phyloP scores from a whole-genome alignment of 2,797 vertebrate genomes.

The Diglossa cyanea region DNA sequence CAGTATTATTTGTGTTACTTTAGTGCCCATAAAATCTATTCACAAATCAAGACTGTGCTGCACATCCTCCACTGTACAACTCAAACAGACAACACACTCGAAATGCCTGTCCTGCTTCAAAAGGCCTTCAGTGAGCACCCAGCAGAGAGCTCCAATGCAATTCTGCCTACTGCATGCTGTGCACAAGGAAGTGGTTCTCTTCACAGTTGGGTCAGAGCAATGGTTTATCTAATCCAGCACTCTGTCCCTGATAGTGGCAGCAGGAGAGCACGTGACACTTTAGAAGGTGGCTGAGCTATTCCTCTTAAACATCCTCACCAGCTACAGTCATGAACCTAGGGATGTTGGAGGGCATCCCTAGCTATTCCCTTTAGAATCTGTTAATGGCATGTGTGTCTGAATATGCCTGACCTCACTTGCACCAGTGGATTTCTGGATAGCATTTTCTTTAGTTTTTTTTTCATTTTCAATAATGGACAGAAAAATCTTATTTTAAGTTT shows the following conservation, averaged over 20 bases:
- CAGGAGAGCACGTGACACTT: neutral
- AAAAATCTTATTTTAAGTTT: neutral
- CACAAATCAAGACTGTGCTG: neutral
- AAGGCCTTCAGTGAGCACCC: neutral
- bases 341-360: neutral
- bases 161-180: neutral
- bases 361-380: neutral
- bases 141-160: neutral
- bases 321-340: neutral
- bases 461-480: neutral
- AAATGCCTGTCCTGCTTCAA: accelerated
- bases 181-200: neutral
- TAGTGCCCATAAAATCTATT: neutral
- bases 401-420: neutral
- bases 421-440: neutral
- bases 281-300: neutral
- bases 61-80: neutral
- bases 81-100: neutral
- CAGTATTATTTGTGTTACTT: neutral
- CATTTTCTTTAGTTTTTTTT: neutral
- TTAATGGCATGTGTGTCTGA: neutral
- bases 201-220: neutral
- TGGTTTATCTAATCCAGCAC: neutral
- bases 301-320: neutral
- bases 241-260: neutral